Percentiles rank a stretch among this genome's conserved stretches.
Conservation (phyloP, 1,140 invertebrate species). For the Sarcophaga bullata region DNA sequence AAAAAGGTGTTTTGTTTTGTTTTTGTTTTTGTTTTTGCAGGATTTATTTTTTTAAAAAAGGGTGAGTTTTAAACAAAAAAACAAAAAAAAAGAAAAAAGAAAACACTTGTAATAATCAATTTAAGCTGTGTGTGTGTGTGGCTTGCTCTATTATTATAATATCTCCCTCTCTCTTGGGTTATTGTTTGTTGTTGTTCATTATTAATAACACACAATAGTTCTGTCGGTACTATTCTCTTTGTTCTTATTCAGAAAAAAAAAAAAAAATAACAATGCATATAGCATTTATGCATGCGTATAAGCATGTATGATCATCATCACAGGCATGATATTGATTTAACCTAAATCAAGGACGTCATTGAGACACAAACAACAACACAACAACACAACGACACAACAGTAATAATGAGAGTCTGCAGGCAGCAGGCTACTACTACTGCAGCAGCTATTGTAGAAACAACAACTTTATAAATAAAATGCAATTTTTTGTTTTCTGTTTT, state of each 20-base stretch:
- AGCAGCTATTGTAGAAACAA: too few relatives aligned
- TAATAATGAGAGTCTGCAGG: too few relatives aligned
- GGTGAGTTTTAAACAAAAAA: neutral
- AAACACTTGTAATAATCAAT: constrained; percentile 18
- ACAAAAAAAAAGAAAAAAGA: too few relatives aligned
- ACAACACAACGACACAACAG: neutral
- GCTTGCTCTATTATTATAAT: neutral
- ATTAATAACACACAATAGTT: neutral
- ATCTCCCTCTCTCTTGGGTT: too few relatives aligned
- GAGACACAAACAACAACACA: constrained; percentile 55
- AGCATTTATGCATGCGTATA: too few relatives aligned
- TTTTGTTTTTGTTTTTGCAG: neutral
- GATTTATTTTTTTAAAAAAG: neutral
- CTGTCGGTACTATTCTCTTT: neutral
- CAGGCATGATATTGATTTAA: constrained; percentile 45
- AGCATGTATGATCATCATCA: neutral
- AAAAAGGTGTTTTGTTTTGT: neutral
- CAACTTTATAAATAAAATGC: neutral
- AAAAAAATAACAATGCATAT: neutral
- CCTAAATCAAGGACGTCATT: constrained; percentile 65
- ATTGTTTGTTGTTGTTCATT: neutral
- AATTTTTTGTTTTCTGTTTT: too few relatives aligned
- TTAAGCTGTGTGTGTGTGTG: neutral
- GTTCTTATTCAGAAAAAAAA: constrained; percentile 4
- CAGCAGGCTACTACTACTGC: too few relatives aligned